These are phyloP conservation scores for Metaphire vulgaris DNA, from an alignment of 1,140 invertebrate species.

Conservation along the genomic window DNA sequence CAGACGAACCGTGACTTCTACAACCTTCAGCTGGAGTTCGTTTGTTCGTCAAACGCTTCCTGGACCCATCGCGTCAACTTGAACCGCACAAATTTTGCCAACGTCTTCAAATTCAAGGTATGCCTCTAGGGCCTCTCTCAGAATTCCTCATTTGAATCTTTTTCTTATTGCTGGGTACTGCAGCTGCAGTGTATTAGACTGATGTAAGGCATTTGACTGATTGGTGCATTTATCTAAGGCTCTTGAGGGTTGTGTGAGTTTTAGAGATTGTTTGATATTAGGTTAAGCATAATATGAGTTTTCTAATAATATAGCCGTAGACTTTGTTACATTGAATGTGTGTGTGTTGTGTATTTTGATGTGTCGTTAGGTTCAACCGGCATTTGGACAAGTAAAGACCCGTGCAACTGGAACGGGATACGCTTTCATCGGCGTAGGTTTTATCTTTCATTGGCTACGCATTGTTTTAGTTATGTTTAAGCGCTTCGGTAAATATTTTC, in stretches of 20 bases:
- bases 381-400: slow-evolving; percentile 18
- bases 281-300: no score
- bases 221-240: no score
- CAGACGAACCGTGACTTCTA: slow-evolving; percentile 81
- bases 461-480: not conserved
- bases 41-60: not conserved
- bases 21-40: slow-evolving; percentile 55
- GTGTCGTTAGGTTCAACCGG: not conserved
- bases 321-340: slow-evolving; percentile 1
- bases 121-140: not conserved
- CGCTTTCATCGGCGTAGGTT: slow-evolving; percentile 16
- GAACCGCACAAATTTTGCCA: slow-evolving; percentile 14
- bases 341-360: not conserved
- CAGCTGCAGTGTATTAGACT: not conserved
- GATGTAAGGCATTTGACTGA: slow-evolving; percentile 1
- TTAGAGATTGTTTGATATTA: no score
- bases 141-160: not conserved
- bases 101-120: slow-evolving; percentile 6
- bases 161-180: not conserved
- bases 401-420: slow-evolving; percentile 23
- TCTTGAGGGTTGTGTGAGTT: no score
- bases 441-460: not conserved
- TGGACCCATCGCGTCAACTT: slow-evolving; percentile 12
- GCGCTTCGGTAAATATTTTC: no score
- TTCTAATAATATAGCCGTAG: no score